Evolutionary conservation across 2,888 invertebrate genomes (phyloP), one percentile per base, ranked within the genome.

Genomic region (Limnephilus auricula): DNA sequence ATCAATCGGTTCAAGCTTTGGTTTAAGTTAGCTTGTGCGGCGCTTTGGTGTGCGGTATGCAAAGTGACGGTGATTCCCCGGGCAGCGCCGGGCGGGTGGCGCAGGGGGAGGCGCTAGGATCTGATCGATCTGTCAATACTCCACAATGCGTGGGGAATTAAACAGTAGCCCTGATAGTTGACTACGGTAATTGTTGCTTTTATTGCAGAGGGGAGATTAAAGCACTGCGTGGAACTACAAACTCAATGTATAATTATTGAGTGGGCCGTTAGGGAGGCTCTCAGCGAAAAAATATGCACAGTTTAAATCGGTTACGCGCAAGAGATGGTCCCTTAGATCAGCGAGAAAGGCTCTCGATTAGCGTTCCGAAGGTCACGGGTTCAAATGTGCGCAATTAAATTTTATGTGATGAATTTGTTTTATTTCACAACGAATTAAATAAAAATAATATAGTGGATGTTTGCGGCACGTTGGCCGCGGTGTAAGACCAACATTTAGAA

Each of bases 101-200:
- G n/a, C 79, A 4, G 15, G 31, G 15, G 31, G 31, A 2, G 32
- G 80, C 30, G 32, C 80, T 10, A 80, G 80, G 32, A 15, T 80
- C 32, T 80, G 80, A 80, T 80, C 32, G 32, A 80, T 80, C 80
- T 80, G 80, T 80, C 80, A 80, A 80, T 80, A 65, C 25, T 25
- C 65, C 25, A n/a, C 25, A n/a, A 2, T 65, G 65, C 65, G 65
- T 25, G 65, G 9, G n/a, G 65, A n/a, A 65, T 65, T 25, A 25
- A 65, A n/a, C 65, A 65, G 65, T n/a, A 25, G 65, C 65, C 65
- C 6, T 25, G 65, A 65, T 65, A n/a, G 65, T 65, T 65, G 65
- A 65, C 65, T 65, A n/a, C 9, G 25, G 25, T 65, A 65, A 65
- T 65, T 65, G 65, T 25, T 65, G 65, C 25, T 65, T 25, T 65